These are phyloP conservation scores for Dermatophagoides farinae DNA, from an alignment of 1,140 invertebrate species.

Conservation along the genomic window DNA sequence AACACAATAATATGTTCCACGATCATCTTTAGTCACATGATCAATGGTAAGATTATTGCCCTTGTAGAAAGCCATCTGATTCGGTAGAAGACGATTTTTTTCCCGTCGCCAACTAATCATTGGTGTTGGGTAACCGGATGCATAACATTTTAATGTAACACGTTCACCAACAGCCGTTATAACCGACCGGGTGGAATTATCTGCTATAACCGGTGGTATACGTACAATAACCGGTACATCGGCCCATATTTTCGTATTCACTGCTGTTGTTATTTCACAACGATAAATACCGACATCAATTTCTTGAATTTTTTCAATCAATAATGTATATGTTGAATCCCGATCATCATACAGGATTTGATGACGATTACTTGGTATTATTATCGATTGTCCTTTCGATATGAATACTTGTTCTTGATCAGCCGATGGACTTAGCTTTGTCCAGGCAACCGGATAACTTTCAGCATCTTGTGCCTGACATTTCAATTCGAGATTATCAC, in stretches of 20 bases:
- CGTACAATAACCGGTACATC: conserved; percentile 15
- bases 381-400: conserved; percentile 53
- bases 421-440: conserved; percentile 14
- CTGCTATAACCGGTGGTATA: conserved; percentile 65
- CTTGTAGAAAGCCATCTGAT: conserved; percentile 33
- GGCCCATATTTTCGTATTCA: conserved; percentile 45
- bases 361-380: conserved; percentile 61
- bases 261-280: conserved; percentile 59
- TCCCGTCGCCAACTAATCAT: conserved; percentile 73
- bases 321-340: conserved; percentile 54
- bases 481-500: conserved; percentile 59
- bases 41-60: conserved; percentile 58
- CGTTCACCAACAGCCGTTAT: conserved; percentile 57
- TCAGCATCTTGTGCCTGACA: conserved; percentile 72
- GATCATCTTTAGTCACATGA: conserved; percentile 51
- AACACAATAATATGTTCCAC: conserved; percentile 79
- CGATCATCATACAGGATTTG: conserved; percentile 53
- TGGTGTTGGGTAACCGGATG: conserved; percentile 51
- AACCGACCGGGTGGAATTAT: conserved; percentile 58
- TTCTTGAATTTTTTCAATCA: conserved; percentile 79
- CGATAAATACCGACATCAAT: conserved; percentile 70
- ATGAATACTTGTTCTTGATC: conserved; percentile 25
- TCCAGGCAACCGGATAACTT: conserved; percentile 36
- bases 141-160: conserved; percentile 64
- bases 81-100: conserved; percentile 75